A percentile compares a stretch with the other conserved stretches of the same genome.
phyloP scores from a whole-genome alignment of 2,113 vertebrate species.

The Nerophis ophidion region DNA sequence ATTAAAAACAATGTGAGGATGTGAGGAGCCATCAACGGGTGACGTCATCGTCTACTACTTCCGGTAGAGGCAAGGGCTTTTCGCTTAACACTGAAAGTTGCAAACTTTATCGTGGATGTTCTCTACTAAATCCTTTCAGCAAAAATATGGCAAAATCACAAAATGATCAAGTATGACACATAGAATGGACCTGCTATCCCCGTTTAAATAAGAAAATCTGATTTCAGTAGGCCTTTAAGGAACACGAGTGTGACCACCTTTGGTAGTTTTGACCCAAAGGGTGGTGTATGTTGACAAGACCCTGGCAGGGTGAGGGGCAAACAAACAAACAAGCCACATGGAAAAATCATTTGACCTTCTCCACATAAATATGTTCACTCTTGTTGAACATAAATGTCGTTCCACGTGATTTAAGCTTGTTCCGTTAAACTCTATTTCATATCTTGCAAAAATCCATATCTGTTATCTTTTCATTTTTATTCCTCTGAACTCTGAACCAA shows the following conservation, averaged over 20 bases:
- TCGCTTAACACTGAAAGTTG: no score
- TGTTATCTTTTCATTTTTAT: conserved; percentile 22
- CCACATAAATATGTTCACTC: background rate
- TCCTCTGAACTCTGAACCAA: conserved; percentile 20
- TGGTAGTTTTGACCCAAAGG: conserved; percentile 26
- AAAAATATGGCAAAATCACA: no score
- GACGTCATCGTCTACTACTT: no score
- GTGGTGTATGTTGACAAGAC: conserved; percentile 47
- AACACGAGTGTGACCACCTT: conserved; percentile 27
- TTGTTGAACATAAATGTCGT: conserved; percentile 6
- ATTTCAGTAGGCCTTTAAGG: no score
- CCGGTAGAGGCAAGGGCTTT: no score
- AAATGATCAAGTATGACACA: no score
- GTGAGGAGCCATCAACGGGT: no score
- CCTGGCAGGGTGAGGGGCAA: conserved; percentile 46
- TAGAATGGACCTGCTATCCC: no score
- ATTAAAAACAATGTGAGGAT: no score
- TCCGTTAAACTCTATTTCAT: conserved; percentile 5
- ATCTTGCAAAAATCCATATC: conserved; percentile 17
- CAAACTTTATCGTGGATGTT: no score
- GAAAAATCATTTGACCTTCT: conserved; percentile 18
- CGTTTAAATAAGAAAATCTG: no score
- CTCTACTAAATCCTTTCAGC: no score
- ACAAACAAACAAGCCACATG: conserved; percentile 43
- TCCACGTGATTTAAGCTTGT: background rate